Percentiles rank a stretch among this genome's conserved stretches.
Conservation (phyloP, 2,797 vertebrate species). For the Pantherophis alleghaniensis region DNA sequence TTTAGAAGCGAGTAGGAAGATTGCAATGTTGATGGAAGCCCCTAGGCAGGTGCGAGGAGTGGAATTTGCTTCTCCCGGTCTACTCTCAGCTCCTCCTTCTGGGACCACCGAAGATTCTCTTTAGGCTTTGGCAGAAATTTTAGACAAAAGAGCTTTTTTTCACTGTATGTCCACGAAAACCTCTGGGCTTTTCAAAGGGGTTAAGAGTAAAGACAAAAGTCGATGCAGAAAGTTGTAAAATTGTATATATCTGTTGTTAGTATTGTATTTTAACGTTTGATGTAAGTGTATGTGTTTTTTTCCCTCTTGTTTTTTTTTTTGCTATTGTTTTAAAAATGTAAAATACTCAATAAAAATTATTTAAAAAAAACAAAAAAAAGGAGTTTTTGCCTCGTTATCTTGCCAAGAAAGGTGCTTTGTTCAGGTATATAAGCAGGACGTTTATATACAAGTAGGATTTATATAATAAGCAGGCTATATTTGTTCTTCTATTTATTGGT, state of each 20-base stretch:
- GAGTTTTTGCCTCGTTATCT: background rate
- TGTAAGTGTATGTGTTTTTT: too few relatives aligned
- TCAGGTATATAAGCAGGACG: background rate
- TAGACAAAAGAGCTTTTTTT: background rate
- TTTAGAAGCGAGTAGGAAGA: constrained; percentile 3
- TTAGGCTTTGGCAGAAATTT: background rate
- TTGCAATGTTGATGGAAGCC: constrained; percentile 24
- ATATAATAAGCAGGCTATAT: background rate
- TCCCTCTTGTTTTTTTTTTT: too few relatives aligned
- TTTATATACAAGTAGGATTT: background rate
- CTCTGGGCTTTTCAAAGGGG: background rate
- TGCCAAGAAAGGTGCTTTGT: background rate
- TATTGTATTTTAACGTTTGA: too few relatives aligned
- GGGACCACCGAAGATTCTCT: background rate
- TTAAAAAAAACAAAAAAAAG: too few relatives aligned
- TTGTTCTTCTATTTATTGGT: background rate
- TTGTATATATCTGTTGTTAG: too few relatives aligned
- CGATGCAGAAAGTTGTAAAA: too few relatives aligned
- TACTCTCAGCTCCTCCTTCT: background rate
- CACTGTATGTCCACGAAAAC: background rate
- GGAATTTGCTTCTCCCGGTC: background rate
- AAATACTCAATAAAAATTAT: too few relatives aligned
- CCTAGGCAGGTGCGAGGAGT: background rate
- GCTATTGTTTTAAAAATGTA: too few relatives aligned
- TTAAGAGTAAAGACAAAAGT: too few relatives aligned